Conservation (phyloP, 2,888 invertebrate species). For the Scaptomyza caliginosa region DNA sequence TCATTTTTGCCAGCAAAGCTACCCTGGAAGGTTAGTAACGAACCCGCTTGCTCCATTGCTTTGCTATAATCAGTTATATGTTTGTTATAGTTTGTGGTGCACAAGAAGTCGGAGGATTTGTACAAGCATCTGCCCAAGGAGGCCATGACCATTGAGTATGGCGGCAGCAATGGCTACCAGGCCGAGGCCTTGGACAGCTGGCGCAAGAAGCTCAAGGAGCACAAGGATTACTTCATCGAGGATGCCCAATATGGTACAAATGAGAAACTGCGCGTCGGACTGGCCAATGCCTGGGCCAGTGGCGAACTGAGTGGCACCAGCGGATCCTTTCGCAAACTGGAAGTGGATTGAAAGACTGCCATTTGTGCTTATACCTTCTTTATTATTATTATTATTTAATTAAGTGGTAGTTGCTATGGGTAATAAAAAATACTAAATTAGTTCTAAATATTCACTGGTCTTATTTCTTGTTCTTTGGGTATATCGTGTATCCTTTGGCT, state of each 20-base stretch:
- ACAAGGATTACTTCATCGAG: conserved; percentile 68
- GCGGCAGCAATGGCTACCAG: conserved; percentile 75
- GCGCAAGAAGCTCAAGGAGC: conserved; percentile 54
- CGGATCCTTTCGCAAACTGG: conserved; percentile 77
- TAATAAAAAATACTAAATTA: conserved; percentile 59
- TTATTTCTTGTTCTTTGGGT: conserved; percentile 43
- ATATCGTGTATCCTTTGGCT: conserved; percentile 74
- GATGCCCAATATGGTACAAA: conserved; percentile 70
- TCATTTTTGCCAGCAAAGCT: conserved; percentile 69
- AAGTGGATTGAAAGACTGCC: conserved; percentile 60
- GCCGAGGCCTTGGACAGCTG: conserved; percentile 73
- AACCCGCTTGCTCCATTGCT: not conserved
- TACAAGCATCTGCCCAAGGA: conserved; percentile 74
- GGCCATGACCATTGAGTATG: conserved; percentile 76
- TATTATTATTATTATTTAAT: conserved; percentile 47
- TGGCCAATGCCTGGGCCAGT: conserved; percentile 54
- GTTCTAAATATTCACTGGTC: conserved; percentile 53
- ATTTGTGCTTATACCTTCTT: conserved; percentile 26
- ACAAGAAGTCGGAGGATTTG: conserved; percentile 78
- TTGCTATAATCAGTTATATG: too few species aligned
- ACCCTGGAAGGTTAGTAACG: conserved; percentile 72
- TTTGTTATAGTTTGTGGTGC: conserved; percentile 67
- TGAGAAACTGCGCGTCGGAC: conserved; percentile 70
- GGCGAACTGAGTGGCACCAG: conserved; percentile 71
- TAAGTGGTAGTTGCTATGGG: conserved; percentile 48